Evolutionary conservation across 2,113 vertebrate species (phyloP).

Genomic region (Lepidothrix coronata): DNA sequence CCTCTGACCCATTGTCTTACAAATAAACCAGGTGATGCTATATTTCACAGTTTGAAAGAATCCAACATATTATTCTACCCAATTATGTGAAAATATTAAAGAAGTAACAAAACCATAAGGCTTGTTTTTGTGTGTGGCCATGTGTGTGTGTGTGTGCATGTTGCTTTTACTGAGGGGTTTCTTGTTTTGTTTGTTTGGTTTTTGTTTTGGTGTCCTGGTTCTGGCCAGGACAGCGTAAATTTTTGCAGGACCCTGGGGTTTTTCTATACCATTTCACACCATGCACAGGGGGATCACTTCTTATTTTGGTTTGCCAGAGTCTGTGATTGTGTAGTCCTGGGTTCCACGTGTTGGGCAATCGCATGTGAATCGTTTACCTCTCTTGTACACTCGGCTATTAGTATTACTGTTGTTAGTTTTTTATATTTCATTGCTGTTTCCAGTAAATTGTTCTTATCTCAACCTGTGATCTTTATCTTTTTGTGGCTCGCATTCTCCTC

Average conservation of each 20-base stretch:
- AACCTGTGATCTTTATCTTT: neutral
- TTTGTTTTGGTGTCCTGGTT: neutral
- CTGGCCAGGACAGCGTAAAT: neutral
- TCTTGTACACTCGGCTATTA: neutral
- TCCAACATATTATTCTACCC: neutral
- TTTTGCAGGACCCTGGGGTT: neutral
- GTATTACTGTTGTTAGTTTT: accelerated
- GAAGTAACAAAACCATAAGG: neutral
- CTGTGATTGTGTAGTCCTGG: neutral
- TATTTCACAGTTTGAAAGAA: neutral
- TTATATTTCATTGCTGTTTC: neutral
- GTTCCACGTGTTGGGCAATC: neutral
- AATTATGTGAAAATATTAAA: neutral
- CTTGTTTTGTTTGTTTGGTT: neutral
- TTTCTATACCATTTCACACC: neutral
- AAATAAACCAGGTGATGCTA: neutral
- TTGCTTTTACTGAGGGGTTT: accelerated
- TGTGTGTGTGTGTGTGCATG: accelerated
- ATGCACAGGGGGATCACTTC: neutral
- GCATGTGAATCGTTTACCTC: accelerated
- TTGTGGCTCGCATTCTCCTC: neutral
- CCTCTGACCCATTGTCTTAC: neutral
- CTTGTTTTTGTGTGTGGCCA: accelerated
- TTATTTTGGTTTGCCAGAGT: neutral
- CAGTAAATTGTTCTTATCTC: neutral